Base-by-base conservation (phyloP, 2,888 invertebrate genomes). In the Cephus runcator region DNA sequence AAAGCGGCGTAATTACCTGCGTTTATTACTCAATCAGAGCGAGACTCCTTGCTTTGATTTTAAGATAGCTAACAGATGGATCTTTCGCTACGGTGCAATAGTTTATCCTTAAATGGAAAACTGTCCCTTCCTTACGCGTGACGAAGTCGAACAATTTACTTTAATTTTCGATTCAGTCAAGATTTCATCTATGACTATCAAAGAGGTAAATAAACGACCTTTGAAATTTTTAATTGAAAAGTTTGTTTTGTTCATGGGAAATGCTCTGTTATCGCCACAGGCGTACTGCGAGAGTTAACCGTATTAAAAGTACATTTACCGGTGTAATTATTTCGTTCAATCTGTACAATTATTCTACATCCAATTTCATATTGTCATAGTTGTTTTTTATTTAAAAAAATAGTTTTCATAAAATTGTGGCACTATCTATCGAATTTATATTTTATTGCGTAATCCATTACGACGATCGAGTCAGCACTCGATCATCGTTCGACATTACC, bases 21-120 rank as follows among this genome's bases (percentile, higher is more conserved):
- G 69, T 75, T 75, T 76, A 77, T 76, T 76, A 76, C 79, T 81
- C 79, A 79, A 80, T 82, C 82, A 76, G 79, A 77, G 78, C 33
- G 73, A 78, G 80, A 75, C 56, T 56, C 56, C 15, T 4, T 15
- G 23, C 56, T 56, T 23, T 56, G 23, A 56, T 56, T 56, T 56
- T 56, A 23, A 56, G 23, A 56, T 56, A 56, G 56, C 15, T 15
- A 56, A 23, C 15, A 56, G 56, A 56, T 9, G 56, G 23, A 23
- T 56, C 23, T 56, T 56, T 23, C 56, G 56, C 23, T 23, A 23
- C 56, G 23, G 23, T 9, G 56, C 56, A 56, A 56, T 15, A 56
- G 23, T 56, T 56, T 56, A 56, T 23, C 56, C 56, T 56, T 23
- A 56, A 56, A 56, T 56, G 56, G 56, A 56, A 56, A 9, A 9